A percentile compares a stretch with the other conserved stretches of the same genome.
Conservation (phyloP, 2,888 invertebrate genomes). For the Drosophila ustulata region DNA sequence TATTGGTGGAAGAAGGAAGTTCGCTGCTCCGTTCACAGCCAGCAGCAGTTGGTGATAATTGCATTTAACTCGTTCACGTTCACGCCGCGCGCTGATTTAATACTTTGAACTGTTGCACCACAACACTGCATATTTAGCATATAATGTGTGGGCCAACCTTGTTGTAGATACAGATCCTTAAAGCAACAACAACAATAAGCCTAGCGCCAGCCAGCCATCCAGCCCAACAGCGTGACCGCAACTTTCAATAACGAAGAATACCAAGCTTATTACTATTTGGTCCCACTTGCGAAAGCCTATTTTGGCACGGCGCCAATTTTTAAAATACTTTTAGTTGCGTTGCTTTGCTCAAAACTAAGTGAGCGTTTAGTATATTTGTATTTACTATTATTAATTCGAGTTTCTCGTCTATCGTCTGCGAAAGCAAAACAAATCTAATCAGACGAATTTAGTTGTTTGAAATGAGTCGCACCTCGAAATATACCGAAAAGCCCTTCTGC, state of each 20-base stretch:
- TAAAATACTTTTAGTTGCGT: too few relatives aligned
- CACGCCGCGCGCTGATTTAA: slow-evolving; percentile 61
- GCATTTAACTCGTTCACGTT: slow-evolving; percentile 56
- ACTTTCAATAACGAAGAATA: background rate
- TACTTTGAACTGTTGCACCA: slow-evolving; percentile 73
- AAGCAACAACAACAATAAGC: slow-evolving; percentile 65
- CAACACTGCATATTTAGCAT: slow-evolving; percentile 63
- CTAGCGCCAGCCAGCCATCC: slow-evolving; percentile 51
- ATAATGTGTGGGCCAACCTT: slow-evolving; percentile 62
- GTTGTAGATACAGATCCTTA: slow-evolving; percentile 64
- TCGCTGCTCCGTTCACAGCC: slow-evolving; percentile 25
- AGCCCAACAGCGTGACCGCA: slow-evolving; percentile 41
- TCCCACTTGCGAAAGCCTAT: background rate
- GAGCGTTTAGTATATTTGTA: background rate
- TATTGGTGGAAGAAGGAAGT: slow-evolving; percentile 15
- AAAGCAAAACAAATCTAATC: too few relatives aligned
- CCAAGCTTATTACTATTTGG: background rate
- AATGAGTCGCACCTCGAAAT: too few relatives aligned
- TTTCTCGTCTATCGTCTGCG: too few relatives aligned
- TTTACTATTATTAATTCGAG: too few relatives aligned
- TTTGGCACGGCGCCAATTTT: too few relatives aligned
- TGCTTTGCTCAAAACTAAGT: too few relatives aligned
- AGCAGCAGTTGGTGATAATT: slow-evolving; percentile 44
- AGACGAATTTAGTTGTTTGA: too few relatives aligned
- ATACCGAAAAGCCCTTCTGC: too few relatives aligned